Evolutionary conservation across 2,113 vertebrate species (phyloP).

Genomic region (Oreocharis arfaki): DNA sequence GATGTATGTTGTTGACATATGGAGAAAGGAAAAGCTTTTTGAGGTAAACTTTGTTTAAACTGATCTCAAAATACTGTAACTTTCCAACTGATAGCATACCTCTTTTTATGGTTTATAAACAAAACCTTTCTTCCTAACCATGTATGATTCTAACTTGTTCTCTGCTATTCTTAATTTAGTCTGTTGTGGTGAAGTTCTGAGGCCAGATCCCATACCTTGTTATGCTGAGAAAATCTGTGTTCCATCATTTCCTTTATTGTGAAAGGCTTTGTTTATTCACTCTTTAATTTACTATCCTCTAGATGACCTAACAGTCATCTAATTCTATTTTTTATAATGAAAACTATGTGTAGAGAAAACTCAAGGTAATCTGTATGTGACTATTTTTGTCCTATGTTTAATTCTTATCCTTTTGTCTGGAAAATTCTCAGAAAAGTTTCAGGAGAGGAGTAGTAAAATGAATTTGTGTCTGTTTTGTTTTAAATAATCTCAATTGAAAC

Average conservation of each 20-base stretch:
- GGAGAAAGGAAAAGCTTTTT: neutral
- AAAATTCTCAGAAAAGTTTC: conserved; percentile 3
- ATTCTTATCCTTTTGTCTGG: neutral
- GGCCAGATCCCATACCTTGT: conserved; percentile 21
- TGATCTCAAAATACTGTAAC: neutral
- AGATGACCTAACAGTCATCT: conserved; percentile 1
- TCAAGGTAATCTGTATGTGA: neutral
- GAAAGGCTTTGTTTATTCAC: conserved; percentile 49
- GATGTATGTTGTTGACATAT: neutral
- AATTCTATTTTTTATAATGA: neutral
- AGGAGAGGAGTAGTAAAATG: neutral
- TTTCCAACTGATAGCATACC: conserved; percentile 25
- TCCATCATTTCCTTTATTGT: conserved; percentile 29
- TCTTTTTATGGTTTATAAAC: conserved; percentile 44
- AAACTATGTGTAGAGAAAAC: neutral
- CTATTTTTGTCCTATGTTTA: conserved; percentile 36
- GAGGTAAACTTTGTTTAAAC: conserved; percentile 18
- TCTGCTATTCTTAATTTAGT: conserved; percentile 50
- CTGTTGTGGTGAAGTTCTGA: conserved; percentile 1
- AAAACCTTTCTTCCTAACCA: neutral
- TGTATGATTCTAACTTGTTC: conserved; percentile 47
- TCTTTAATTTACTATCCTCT: conserved; percentile 44
- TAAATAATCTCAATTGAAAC: conserved; percentile 25
- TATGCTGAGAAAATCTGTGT: conserved; percentile 29
- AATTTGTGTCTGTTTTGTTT: conserved; percentile 5